A percentile compares a stretch with the other conserved stretches of the same genome.
Conservation (phyloP, 1,140 invertebrate genomes). For the Pentalonia nigronervosa region DNA sequence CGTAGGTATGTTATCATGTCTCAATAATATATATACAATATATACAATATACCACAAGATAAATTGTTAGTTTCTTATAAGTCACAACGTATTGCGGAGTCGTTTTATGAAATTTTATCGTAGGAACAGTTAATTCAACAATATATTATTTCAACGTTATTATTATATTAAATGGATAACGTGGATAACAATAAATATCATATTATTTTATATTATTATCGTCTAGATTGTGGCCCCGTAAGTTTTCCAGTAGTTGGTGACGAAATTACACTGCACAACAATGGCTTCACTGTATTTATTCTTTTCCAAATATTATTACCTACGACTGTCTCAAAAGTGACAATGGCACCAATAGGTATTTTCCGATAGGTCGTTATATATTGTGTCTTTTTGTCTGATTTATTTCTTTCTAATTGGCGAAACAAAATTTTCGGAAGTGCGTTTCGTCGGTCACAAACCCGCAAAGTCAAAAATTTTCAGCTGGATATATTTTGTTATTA, state of each 20-base stretch:
- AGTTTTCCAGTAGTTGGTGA: not conserved
- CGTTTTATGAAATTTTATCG: not conserved
- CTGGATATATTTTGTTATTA: not conserved
- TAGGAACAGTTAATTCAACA: not conserved
- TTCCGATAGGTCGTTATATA: not conserved
- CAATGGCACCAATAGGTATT: not conserved
- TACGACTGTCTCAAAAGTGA: not conserved
- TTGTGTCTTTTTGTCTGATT: not conserved
- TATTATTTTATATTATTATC: not conserved
- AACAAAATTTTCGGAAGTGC: not conserved
- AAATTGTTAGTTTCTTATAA: not conserved
- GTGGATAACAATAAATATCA: not conserved
- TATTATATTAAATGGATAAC: not conserved
- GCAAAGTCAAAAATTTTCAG: not conserved
- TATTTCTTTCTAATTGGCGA: slow-evolving; percentile 9
- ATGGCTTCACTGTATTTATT: not conserved
- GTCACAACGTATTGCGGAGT: not conserved
- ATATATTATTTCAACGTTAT: not conserved
- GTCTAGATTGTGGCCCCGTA: not conserved
- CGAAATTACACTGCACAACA: not conserved
- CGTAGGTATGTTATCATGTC: not conserved
- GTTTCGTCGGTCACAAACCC: not conserved
- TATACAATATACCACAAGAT: not conserved
- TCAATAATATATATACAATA: not conserved
- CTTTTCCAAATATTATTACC: not conserved